A percentile compares a stretch with the other conserved stretches of the same genome.
phyloP scores from a whole-genome alignment of 2,888 invertebrate genomes.

The Leptinotarsa rubiginosa region DNA sequence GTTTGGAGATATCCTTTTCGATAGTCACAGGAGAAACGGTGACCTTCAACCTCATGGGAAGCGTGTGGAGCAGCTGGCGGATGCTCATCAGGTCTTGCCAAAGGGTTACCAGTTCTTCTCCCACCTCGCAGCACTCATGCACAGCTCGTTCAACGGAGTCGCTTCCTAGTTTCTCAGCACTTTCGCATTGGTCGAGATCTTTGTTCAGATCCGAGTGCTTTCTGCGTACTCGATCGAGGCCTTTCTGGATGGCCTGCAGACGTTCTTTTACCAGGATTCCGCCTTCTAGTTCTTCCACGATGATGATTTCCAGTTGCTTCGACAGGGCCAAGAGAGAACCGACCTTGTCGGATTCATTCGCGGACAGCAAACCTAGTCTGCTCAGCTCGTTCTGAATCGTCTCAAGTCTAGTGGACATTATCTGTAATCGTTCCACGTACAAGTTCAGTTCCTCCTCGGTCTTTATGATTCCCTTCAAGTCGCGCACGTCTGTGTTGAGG shows the following conservation, averaged over 20 bases:
- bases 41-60: conserved; percentile 80
- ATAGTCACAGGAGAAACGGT: conserved; percentile 78
- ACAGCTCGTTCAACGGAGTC: conserved; percentile 83
- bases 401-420: conserved; percentile 79
- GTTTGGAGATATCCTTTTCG: conserved; percentile 80
- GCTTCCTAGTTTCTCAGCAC: conserved; percentile 78
- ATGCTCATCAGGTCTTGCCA: conserved; percentile 85
- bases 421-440: conserved; percentile 84
- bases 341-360: conserved; percentile 81
- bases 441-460: conserved; percentile 85
- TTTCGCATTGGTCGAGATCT: conserved; percentile 79
- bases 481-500: conserved; percentile 76
- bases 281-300: conserved; percentile 83
- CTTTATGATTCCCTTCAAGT: conserved; percentile 82
- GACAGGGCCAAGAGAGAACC: conserved; percentile 78
- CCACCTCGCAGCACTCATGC: conserved; percentile 77
- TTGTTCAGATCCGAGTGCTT: conserved; percentile 74
- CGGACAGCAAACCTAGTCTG: conserved; percentile 78
- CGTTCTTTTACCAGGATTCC: conserved; percentile 81
- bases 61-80: conserved; percentile 80
- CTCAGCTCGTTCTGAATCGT: conserved; percentile 85
- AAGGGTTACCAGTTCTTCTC: conserved; percentile 76
- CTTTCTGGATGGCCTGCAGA: conserved; percentile 78
- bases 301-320: conserved; percentile 77
- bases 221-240: conserved; percentile 76